phyloP scores from a whole-genome alignment of 92 coral and sea anemone species.

The Epizoanthus illoricatus region DNA sequence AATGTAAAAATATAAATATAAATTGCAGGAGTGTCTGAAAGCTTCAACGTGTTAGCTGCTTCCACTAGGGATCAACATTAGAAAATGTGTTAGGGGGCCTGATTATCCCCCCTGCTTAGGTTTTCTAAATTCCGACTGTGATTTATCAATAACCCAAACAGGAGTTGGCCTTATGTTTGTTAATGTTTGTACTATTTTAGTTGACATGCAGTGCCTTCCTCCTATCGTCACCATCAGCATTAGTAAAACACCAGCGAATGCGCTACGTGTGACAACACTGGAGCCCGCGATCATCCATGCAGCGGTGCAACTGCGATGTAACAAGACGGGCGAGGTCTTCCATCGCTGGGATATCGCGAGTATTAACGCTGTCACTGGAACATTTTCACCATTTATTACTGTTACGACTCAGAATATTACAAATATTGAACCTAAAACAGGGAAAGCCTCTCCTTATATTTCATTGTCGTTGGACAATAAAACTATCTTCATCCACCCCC shows the following conservation, averaged over 20 bases:
- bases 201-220: constrained; percentile 65
- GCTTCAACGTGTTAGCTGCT: no score
- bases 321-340: constrained; percentile 33
- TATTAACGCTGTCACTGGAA: not conserved
- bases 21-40: no score
- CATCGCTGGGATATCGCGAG: constrained; percentile 57
- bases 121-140: not conserved
- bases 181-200: constrained; percentile 41
- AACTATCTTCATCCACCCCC: constrained; percentile 41
- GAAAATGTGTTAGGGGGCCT: no score
- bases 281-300: constrained; percentile 44
- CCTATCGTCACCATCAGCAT: constrained; percentile 60
- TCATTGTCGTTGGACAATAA: constrained; percentile 29
- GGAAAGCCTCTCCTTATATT: constrained; percentile 28
- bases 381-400: constrained; percentile 10
- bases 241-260: constrained; percentile 38
- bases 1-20: no score
- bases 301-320: constrained; percentile 48
- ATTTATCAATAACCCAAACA: not conserved
- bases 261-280: constrained; percentile 43
- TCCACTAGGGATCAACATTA: no score
- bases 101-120: no score
- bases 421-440: constrained; percentile 34
- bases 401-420: constrained; percentile 4
- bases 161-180: not conserved